Evolutionary conservation across 2,797 vertebrate species (phyloP).

Genomic region (Ambastaia sidthimunki): DNA sequence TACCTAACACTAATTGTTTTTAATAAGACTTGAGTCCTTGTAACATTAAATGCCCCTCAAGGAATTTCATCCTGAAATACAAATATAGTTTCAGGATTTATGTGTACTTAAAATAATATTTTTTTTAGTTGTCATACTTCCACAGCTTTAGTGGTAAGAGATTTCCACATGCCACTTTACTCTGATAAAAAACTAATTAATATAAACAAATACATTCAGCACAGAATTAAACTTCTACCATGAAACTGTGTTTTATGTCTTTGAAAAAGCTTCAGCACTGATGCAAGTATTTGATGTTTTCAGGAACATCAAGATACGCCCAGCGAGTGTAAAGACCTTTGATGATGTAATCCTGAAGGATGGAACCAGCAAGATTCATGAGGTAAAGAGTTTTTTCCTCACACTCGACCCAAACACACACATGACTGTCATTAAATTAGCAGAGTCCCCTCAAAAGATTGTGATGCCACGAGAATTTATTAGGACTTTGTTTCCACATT

Average conservation of each 20-base stretch:
- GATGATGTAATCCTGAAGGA: conserved; percentile 86
- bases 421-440: not conserved
- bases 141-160: conserved; percentile 57
- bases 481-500: not conserved
- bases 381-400: conserved; percentile 74
- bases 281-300: conserved; percentile 55
- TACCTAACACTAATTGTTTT: conserved; percentile 61
- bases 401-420: conserved; percentile 32
- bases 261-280: conserved; percentile 48
- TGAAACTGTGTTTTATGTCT: conserved; percentile 57
- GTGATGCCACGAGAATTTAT: not conserved
- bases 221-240: conserved; percentile 37
- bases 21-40: conserved; percentile 67
- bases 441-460: not conserved
- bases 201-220: conserved; percentile 53
- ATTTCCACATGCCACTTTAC: too few relatives aligned
- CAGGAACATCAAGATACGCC: conserved; percentile 85
- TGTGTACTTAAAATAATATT: conserved; percentile 77
- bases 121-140: conserved; percentile 72
- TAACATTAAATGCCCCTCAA: conserved; percentile 62
- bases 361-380: conserved; percentile 76
- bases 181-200: too few relatives aligned
- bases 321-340: conserved; percentile 89
- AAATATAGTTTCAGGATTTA: conserved; percentile 68
- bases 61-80: conserved; percentile 70